Percentiles rank a stretch among this genome's conserved stretches.
These are phyloP conservation scores for Clistopyga incitator DNA, from an alignment of 2,888 invertebrate genomes.

Conservation along the genomic window DNA sequence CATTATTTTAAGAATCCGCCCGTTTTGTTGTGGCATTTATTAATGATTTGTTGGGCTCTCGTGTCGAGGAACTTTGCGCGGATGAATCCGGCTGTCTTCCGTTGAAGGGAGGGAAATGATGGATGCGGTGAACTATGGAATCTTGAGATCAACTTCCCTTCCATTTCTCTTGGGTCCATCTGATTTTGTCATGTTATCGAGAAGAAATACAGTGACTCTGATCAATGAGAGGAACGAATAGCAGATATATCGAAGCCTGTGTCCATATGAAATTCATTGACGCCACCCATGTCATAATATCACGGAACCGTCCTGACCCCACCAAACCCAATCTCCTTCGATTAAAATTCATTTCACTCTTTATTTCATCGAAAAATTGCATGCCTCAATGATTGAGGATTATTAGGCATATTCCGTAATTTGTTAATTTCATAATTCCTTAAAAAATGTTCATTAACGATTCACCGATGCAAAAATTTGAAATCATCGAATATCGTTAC, in stretches of 20 bases:
- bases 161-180: slow-evolving; percentile 47
- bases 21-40: slow-evolving; percentile 29
- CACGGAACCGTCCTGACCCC: background rate
- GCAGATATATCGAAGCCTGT: background rate
- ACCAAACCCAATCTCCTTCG: too few species aligned
- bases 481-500: too few species aligned
- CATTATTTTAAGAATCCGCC: background rate
- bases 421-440: too few species aligned
- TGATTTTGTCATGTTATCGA: slow-evolving; percentile 57
- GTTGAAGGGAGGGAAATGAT: slow-evolving; percentile 50
- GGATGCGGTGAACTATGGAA: slow-evolving; percentile 47
- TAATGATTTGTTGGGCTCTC: slow-evolving; percentile 36
- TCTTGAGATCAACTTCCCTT: slow-evolving; percentile 40
- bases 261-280: slow-evolving; percentile 1
- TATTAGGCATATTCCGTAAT: too few species aligned
- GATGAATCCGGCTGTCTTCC: slow-evolving; percentile 38
- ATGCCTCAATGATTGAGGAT: too few species aligned
- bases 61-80: slow-evolving; percentile 16
- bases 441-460: background rate
- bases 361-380: too few species aligned
- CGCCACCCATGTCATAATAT: background rate
- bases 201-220: slow-evolving; percentile 29
- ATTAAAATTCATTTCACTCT: too few species aligned
- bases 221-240: background rate
- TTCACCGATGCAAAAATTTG: background rate